These are phyloP conservation scores for Augochlorella aurata DNA, from an alignment of 2,888 invertebrate species.

Conservation along the genomic window DNA sequence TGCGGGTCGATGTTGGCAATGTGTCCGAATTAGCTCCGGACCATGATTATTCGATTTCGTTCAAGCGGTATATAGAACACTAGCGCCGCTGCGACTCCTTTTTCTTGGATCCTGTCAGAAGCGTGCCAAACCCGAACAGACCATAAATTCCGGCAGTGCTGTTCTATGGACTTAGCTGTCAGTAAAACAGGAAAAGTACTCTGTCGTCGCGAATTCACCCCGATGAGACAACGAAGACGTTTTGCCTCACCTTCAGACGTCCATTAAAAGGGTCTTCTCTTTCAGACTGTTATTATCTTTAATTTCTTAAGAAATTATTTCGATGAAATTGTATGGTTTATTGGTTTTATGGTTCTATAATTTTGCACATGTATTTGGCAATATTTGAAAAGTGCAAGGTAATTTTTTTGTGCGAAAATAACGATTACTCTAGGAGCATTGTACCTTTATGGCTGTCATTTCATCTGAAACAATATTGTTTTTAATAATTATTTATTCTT, in stretches of 20 bases:
- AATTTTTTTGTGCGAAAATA: too few relatives aligned
- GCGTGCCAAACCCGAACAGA: conserved; percentile 42
- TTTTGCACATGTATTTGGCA: too few relatives aligned
- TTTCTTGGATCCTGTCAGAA: conserved; percentile 38
- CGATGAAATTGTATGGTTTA: too few relatives aligned
- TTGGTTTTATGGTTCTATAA: too few relatives aligned
- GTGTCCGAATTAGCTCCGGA: conserved; percentile 16
- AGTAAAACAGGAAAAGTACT: background rate
- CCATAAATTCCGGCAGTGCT: conserved; percentile 29
- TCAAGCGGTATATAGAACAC: conserved; percentile 18
- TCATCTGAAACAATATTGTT: too few relatives aligned
- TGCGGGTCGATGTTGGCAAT: conserved; percentile 28
- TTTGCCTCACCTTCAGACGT: background rate
- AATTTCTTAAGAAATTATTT: too few relatives aligned
- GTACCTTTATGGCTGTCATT: too few relatives aligned
- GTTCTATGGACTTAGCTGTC: background rate
- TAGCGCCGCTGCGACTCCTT: conserved; percentile 25
- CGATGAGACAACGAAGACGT: background rate
- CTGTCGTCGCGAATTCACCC: background rate
- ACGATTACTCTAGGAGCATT: too few relatives aligned
- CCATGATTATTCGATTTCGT: conserved; percentile 33
- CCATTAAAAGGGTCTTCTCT: background rate
- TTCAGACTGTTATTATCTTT: too few relatives aligned
- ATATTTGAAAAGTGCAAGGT: too few relatives aligned
- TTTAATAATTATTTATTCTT: too few relatives aligned